Conservation (phyloP, 2,113 vertebrate species). For the Embiotoca jacksoni region DNA sequence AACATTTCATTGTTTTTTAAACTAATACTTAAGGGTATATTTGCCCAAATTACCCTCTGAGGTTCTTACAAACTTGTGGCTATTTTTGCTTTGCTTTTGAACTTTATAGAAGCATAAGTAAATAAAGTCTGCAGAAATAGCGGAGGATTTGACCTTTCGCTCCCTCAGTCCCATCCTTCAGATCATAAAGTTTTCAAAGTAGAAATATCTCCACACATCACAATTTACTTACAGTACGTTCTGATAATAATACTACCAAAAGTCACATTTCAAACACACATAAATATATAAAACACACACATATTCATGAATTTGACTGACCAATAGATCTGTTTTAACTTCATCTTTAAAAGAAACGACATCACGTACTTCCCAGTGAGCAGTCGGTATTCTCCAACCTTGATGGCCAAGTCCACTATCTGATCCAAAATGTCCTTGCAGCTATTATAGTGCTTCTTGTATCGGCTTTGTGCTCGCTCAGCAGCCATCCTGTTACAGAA, state of each 20-base stretch:
- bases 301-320: neutral
- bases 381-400: conserved; percentile 88
- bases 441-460: conserved; percentile 85
- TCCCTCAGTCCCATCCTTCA: neutral
- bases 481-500: conserved; percentile 80
- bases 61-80: too few species aligned
- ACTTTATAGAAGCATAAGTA: neutral
- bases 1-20: conserved; percentile 1
- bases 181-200: neutral
- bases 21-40: neutral
- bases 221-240: neutral
- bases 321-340: neutral
- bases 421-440: conserved; percentile 89
- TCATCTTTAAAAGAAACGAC: conserved; percentile 12
- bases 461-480: conserved; percentile 84
- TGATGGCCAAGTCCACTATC: conserved; percentile 91
- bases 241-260: neutral
- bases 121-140: neutral
- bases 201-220: neutral
- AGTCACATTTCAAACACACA: neutral
- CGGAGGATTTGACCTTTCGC: neutral
- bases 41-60: neutral
- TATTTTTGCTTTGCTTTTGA: neutral
- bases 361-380: conserved; percentile 89
- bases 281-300: neutral